Conservation (phyloP, 2,797 vertebrate genomes). For the Aldrovandia affinis region DNA sequence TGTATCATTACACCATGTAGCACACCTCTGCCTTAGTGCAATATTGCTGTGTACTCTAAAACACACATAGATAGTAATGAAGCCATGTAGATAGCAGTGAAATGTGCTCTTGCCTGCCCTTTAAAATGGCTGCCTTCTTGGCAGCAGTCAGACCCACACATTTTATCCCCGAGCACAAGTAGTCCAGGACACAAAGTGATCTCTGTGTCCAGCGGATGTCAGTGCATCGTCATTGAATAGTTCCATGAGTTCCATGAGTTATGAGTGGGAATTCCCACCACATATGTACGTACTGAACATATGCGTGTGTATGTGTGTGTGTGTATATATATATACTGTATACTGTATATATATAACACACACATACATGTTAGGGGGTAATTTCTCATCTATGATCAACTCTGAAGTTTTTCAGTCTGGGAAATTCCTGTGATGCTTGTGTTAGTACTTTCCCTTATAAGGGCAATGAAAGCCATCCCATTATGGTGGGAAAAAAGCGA, state of each 20-base stretch:
- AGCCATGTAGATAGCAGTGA: neutral
- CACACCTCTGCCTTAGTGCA: too few species aligned
- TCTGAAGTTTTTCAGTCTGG: neutral
- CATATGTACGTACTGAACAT: too few species aligned
- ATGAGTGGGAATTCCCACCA: neutral
- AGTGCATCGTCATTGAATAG: neutral
- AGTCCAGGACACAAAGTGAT: neutral
- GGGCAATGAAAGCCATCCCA: neutral
- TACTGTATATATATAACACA: too few species aligned
- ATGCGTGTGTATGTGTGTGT: too few species aligned
- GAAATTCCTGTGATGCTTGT: neutral
- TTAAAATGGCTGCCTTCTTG: neutral
- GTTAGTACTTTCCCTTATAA: constrained; percentile 47
- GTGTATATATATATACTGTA: too few species aligned
- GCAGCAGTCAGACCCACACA: neutral
- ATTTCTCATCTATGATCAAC: neutral
- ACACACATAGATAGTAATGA: neutral
- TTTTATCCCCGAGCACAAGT: neutral
- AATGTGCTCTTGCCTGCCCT: neutral
- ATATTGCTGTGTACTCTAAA: too few species aligned
- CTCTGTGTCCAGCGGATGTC: neutral
- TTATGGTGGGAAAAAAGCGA: neutral
- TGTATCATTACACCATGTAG: too few species aligned
- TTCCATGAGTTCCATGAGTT: neutral
- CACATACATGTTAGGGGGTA: neutral